Percentiles rank a stretch among this genome's conserved stretches.
Conservation (phyloP, 2,113 vertebrate species). For the Hymenochirus boettgeri region DNA sequence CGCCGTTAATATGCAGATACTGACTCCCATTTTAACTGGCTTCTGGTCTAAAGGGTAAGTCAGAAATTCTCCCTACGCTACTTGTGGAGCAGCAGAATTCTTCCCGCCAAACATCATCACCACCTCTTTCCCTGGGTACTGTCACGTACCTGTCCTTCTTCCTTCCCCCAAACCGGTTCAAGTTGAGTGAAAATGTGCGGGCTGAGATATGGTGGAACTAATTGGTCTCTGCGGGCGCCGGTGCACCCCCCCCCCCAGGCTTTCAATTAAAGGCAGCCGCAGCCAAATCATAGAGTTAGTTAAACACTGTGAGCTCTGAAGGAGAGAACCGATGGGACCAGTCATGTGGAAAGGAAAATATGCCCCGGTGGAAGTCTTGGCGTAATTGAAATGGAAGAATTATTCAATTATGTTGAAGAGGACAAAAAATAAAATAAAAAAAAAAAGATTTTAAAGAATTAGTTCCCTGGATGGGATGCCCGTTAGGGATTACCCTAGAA, state of each 20-base stretch:
- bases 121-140: constrained; percentile 14
- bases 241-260: constrained; percentile 37
- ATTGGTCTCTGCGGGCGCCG: constrained; percentile 42
- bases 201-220: constrained; percentile 44
- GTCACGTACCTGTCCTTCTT: constrained; percentile 41
- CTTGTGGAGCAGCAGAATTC: neutral
- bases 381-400: neutral
- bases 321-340: constrained; percentile 10
- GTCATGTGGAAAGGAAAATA: constrained; percentile 4
- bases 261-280: constrained; percentile 39
- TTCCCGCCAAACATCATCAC: neutral
- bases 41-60: constrained; percentile 7
- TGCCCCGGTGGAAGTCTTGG: neutral
- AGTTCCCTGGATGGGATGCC: no score
- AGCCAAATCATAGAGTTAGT: constrained; percentile 39
- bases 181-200: constrained; percentile 39
- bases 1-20: no score
- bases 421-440: no score
- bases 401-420: constrained; percentile 7
- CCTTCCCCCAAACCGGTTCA: constrained; percentile 34
- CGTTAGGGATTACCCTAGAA: no score
- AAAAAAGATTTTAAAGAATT: neutral
- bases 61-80: neutral
- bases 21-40: neutral
- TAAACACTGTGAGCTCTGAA: constrained; percentile 39